These are phyloP conservation scores for Nemapogon koenigi DNA, from an alignment of 2,888 invertebrate species.

Conservation along the genomic window DNA sequence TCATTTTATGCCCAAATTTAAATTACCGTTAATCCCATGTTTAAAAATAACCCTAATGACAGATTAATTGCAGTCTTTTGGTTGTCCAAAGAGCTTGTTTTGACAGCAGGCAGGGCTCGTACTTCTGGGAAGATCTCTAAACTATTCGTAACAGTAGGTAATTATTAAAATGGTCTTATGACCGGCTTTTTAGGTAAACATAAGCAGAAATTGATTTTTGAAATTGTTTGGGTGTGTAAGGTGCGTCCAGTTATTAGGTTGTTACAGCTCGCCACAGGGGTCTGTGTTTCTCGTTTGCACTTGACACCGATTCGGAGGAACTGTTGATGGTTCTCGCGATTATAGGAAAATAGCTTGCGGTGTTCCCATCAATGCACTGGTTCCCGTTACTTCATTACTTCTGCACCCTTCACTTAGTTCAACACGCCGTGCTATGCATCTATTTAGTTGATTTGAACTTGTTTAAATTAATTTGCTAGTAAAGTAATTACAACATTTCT, in stretches of 20 bases:
- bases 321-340: constrained; percentile 21
- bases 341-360: constrained; percentile 27
- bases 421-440: too few relatives aligned
- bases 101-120: constrained; percentile 1
- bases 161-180: too few relatives aligned
- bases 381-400: constrained; percentile 47
- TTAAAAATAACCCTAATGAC: constrained; percentile 4
- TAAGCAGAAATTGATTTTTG: too few relatives aligned
- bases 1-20: too few relatives aligned
- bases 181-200: too few relatives aligned
- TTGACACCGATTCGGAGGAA: constrained; percentile 21
- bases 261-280: constrained; percentile 18
- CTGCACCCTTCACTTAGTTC: constrained; percentile 16
- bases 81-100: neutral
- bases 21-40: neutral
- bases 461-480: too few relatives aligned
- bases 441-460: too few relatives aligned
- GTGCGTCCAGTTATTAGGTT: constrained; percentile 18
- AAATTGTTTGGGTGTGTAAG: constrained; percentile 2
- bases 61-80: constrained; percentile 4
- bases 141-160: too few relatives aligned
- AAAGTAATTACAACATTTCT: too few relatives aligned
- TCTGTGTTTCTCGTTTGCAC: constrained; percentile 19
- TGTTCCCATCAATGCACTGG: constrained; percentile 22
- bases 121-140: neutral